A percentile compares a stretch with the other conserved stretches of the same genome.
Evolutionary conservation across 1,140 invertebrate species (phyloP).

Genomic region (Nautilus pompilius): DNA sequence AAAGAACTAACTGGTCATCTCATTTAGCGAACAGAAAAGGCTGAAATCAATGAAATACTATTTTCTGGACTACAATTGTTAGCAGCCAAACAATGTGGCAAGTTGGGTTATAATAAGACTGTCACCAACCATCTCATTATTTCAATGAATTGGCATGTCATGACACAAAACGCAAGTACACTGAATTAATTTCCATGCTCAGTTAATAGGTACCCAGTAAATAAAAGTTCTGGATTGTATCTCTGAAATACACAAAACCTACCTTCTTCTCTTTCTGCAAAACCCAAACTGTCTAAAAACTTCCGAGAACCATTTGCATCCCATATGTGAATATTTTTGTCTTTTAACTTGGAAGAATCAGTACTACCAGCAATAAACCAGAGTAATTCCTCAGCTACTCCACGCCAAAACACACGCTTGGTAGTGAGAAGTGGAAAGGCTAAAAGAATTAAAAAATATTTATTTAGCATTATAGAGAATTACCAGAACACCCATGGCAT

Average conservation of each 20-base stretch:
- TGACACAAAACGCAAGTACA: too few relatives aligned
- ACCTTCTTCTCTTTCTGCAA: constrained; percentile 84
- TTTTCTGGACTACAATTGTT: too few relatives aligned
- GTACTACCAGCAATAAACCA: constrained; percentile 89
- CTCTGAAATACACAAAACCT: not conserved
- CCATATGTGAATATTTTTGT: constrained; percentile 94
- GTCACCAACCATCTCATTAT: too few relatives aligned
- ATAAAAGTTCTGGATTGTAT: not conserved
- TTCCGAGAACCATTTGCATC: constrained; percentile 90
- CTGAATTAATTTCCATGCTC: too few relatives aligned
- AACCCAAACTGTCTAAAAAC: constrained; percentile 86
- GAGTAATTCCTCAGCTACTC: constrained; percentile 89
- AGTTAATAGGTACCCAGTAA: constrained; percentile 1
- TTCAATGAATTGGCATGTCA: too few relatives aligned
- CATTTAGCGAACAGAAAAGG: too few relatives aligned
- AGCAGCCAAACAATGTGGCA: too few relatives aligned
- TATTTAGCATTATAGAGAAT: too few relatives aligned
- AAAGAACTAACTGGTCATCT: too few relatives aligned
- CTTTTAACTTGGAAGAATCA: constrained; percentile 81
- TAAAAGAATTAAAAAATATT: constrained; percentile 14
- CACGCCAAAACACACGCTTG: constrained; percentile 91
- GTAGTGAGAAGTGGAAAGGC: constrained; percentile 91
- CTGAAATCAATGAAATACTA: too few relatives aligned
- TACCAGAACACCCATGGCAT: too few relatives aligned
- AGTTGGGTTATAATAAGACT: too few relatives aligned